phyloP scores from a whole-genome alignment of 2,797 vertebrate genomes.

The Lepidocolaptes lacrymiger region DNA sequence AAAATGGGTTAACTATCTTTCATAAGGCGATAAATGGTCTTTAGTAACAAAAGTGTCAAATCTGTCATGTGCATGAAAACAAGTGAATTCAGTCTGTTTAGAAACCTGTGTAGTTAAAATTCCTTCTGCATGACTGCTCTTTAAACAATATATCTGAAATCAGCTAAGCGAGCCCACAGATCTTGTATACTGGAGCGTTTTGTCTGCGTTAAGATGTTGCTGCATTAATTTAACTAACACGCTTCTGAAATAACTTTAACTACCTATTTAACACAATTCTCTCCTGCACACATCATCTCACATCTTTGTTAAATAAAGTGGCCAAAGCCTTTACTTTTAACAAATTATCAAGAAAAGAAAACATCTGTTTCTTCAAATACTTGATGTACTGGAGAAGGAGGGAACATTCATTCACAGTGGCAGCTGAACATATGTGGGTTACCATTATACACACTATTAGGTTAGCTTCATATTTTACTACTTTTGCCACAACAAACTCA shows the following conservation, averaged over 20 bases:
- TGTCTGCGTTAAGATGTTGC: neutral
- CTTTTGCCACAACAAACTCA: neutral
- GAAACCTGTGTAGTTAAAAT: neutral
- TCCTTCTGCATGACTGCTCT: neutral
- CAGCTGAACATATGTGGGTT: neutral
- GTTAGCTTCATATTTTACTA: neutral
- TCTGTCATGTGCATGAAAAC: neutral
- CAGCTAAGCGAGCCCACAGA: neutral
- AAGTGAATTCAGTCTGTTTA: neutral
- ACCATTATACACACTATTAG: neutral
- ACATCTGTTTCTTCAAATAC: neutral
- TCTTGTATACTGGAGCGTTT: neutral
- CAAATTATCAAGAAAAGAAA: neutral
- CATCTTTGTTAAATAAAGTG: neutral
- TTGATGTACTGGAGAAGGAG: neutral
- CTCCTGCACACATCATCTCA: neutral
- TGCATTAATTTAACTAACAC: neutral
- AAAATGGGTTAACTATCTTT: neutral
- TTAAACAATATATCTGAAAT: neutral
- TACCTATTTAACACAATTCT: neutral
- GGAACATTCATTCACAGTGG: neutral
- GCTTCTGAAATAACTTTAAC: neutral
- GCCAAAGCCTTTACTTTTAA: neutral
- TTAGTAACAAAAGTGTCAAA: neutral
- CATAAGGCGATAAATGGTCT: neutral